Percentiles rank a stretch among this genome's conserved stretches.
Conservation (phyloP, 2,113 vertebrate species). For the Hippocampus abdominalis region DNA sequence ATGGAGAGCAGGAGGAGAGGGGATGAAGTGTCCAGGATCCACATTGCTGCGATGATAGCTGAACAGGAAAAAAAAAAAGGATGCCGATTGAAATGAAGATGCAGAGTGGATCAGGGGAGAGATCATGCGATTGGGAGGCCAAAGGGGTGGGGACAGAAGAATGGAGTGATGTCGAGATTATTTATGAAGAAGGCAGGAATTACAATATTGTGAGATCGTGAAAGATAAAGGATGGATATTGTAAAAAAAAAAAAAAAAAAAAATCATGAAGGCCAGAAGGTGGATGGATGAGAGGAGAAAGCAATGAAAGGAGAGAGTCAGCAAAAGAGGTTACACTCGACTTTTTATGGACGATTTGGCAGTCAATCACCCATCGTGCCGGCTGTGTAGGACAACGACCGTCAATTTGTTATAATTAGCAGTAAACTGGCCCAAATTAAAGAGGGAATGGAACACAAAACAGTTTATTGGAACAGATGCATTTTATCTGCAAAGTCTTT, state of each 20-base stretch:
- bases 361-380: slow-evolving; percentile 22
- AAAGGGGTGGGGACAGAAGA: slow-evolving; percentile 15
- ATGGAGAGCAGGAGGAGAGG: slow-evolving; percentile 76
- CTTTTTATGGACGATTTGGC: slow-evolving; percentile 11
- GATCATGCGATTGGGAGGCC: slow-evolving; percentile 5
- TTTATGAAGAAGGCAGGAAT: slow-evolving; percentile 1
- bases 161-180: slow-evolving; percentile 10
- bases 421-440: slow-evolving; percentile 3
- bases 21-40: slow-evolving; percentile 74
- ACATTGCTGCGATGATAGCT: slow-evolving; percentile 71
- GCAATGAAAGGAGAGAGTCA: slow-evolving; percentile 24
- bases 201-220: slow-evolving; percentile 4
- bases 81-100: neutral
- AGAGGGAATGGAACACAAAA: neutral
- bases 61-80: slow-evolving; percentile 2
- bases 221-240: neutral
- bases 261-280: slow-evolving; percentile 28
- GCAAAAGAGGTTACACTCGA: slow-evolving; percentile 7
- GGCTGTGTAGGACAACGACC: neutral
- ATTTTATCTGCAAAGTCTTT: neutral
- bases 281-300: slow-evolving; percentile 25
- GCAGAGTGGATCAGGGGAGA: slow-evolving; percentile 6
- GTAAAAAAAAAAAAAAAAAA: neutral
- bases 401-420: neutral
- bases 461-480: neutral